A percentile compares a stretch with the other conserved stretches of the same genome.
Conservation (phyloP, 2,113 vertebrate species). For the Anguilla rostrata region DNA sequence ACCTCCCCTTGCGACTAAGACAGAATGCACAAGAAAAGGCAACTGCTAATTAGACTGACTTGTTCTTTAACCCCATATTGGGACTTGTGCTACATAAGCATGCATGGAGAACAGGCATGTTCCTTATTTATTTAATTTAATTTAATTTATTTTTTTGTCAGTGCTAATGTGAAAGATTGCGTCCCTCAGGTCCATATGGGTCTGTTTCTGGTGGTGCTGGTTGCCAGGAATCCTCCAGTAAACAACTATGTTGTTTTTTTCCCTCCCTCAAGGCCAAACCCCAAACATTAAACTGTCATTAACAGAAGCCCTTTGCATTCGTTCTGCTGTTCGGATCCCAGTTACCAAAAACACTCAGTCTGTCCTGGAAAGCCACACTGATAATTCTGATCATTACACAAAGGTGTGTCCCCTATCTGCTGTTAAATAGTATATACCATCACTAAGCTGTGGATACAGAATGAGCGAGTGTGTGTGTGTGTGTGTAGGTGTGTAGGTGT, state of each 20-base stretch:
- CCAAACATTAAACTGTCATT: not conserved
- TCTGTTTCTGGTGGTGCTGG: not conserved
- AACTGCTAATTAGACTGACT: no score
- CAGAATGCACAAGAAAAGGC: no score
- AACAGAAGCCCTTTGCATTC: constrained; percentile 4
- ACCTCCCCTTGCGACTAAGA: no score
- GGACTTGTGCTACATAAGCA: not conserved
- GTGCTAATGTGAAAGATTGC: not conserved
- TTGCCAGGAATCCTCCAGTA: constrained; percentile 1
- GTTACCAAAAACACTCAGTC: not conserved
- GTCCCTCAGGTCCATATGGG: not conserved
- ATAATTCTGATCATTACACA: not conserved
- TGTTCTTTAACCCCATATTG: not conserved
- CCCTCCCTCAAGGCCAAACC: not conserved
- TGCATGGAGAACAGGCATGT: not conserved
- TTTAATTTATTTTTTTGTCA: not conserved
- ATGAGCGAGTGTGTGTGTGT: no score
- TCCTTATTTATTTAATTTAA: not conserved
- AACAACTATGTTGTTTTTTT: constrained; percentile 1
- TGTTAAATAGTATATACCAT: no score
- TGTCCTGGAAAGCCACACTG: not conserved
- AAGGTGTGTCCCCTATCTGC: not conserved
- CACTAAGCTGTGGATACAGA: no score
- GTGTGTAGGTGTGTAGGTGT: no score
- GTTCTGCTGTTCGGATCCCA: not conserved